Evolutionary conservation across 2,797 vertebrate species (phyloP), one percentile per base, ranked within the genome.

Genomic region (Apogon hyalosoma): DNA sequence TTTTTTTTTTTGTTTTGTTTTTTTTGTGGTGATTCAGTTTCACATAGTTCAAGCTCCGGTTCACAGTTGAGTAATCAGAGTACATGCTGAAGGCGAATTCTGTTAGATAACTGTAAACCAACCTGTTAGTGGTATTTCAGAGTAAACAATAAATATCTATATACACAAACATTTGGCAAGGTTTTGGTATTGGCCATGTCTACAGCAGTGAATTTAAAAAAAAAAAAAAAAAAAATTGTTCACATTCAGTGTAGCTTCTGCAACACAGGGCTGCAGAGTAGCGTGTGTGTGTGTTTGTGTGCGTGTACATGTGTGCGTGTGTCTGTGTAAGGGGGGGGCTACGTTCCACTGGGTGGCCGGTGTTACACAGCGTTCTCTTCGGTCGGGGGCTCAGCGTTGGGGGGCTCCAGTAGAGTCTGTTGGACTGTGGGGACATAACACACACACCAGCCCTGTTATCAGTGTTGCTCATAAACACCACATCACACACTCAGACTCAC

Each of bases 371-470:
- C 65, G 1, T 94, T 93, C 64, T 91, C 92, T 52, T 90, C 92
- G 54, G 84, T 75, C 2, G 92, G 93, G 0, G 95, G 93, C 77
- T 96, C 95, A 11, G 94, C 91, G 0, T 92, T 92, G 66, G 96
- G 88, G 0, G 90, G 87, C 75, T 96, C 93, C 75, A 96, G 91
- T 0, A 94, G 93, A 6, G 94, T 96, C 75, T 95, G 95, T 78
- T 96, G 95, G 73, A 95, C 97, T 98, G 82, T 31, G 47, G 45
- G 68, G 74, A 75, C 69, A 63, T 50, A 73, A 70, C 14, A 39
- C 33, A 69, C 39, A 54, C 2, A 24, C 18, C 18, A 31, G 18
- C n/a, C 46, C 7, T 11, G 9, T 47, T 7, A 58, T 14, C 0
- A 28, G 4, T 28, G 24, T 5, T 28, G 5, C 24, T 5, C 24